These are phyloP conservation scores for Xenus cinereus DNA, from an alignment of 2,113 vertebrate species.

Conservation along the genomic window DNA sequence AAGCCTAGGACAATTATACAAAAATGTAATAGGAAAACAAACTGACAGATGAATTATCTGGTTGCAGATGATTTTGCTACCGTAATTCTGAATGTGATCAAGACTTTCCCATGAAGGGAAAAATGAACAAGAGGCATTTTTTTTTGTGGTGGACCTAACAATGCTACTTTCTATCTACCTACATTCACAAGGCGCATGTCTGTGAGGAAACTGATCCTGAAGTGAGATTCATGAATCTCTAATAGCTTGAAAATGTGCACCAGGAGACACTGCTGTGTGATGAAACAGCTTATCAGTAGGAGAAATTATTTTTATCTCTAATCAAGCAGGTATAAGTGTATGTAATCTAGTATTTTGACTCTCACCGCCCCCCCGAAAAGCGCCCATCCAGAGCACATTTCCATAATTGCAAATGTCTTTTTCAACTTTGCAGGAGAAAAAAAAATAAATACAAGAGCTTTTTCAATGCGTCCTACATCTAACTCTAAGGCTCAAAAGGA, in stretches of 20 bases:
- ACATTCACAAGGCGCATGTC: not conserved
- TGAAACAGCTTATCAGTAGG: constrained; percentile 39
- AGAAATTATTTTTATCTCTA: constrained; percentile 49
- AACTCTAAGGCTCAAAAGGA: not conserved
- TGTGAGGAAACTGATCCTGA: not conserved
- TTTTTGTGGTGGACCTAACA: not conserved
- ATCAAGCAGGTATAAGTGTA: constrained; percentile 49
- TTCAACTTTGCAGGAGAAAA: not conserved
- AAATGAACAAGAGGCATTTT: not conserved
- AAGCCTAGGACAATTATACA: not conserved
- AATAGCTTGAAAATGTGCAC: not conserved
- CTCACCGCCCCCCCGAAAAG: not conserved
- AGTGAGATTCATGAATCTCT: not conserved
- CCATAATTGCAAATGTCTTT: constrained; percentile 25
- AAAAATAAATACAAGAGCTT: not conserved
- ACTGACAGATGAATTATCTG: not conserved
- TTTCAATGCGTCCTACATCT: not conserved
- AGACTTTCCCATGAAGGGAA: not conserved
- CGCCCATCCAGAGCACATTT: constrained; percentile 14
- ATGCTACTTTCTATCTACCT: not conserved
- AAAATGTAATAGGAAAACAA: not conserved
- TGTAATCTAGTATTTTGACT: constrained; percentile 7
- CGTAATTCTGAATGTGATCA: not conserved
- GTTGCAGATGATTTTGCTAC: not conserved
- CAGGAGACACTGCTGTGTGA: constrained; percentile 10